phyloP scores from a whole-genome alignment of 2,113 vertebrate species.

The Melanerpes aurifrons region DNA sequence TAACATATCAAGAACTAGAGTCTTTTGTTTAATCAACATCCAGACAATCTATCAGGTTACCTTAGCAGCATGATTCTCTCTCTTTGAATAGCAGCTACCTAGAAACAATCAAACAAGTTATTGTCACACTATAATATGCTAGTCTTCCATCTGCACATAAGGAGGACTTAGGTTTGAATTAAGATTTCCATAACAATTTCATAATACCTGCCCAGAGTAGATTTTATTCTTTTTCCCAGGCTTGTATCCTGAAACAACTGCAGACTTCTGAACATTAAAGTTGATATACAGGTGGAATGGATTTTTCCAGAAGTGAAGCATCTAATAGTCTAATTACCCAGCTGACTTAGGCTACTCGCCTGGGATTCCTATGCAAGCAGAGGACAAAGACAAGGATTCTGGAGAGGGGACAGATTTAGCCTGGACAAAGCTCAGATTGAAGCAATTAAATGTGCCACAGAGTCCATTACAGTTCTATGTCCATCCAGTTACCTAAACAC shows the following conservation, averaged over 20 bases:
- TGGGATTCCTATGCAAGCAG: not conserved
- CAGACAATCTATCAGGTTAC: not conserved
- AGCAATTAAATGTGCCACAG: not conserved
- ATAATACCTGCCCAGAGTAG: not conserved
- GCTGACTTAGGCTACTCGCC: not conserved
- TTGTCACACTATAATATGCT: not conserved
- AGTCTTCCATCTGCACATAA: too few species aligned
- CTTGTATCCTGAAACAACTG: not conserved
- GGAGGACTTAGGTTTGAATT: not conserved
- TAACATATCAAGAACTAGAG: not conserved
- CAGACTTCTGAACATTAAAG: not conserved
- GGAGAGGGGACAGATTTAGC: not conserved
- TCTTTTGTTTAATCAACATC: not conserved
- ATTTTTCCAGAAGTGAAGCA: not conserved
- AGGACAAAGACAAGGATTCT: not conserved
- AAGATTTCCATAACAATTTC: not conserved
- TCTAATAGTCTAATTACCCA: not conserved
- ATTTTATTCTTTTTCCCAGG: not conserved
- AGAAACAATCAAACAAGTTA: not conserved
- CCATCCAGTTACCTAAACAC: not conserved
- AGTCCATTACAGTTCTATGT: not conserved
- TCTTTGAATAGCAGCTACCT: not conserved
- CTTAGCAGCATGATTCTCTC: not conserved
- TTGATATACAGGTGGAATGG: not conserved
- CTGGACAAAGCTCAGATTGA: not conserved